These are phyloP conservation scores for Ardeotis arabs DNA, from an alignment of 2,113 vertebrate species.

Conservation along the genomic window DNA sequence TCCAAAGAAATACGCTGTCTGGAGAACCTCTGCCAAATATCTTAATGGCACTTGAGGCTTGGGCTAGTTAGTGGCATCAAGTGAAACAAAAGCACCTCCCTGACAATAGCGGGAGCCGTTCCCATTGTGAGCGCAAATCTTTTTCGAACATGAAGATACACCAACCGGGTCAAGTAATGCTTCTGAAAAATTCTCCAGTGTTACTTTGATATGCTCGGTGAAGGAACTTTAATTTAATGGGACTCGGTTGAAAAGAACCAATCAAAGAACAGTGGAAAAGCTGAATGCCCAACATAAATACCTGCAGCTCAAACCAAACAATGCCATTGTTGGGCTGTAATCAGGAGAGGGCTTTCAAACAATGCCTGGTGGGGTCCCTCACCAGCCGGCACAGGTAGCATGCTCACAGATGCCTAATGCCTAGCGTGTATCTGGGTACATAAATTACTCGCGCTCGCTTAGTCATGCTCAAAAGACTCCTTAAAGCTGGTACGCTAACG, in stretches of 20 bases:
- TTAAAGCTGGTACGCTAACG: neutral
- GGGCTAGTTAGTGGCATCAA: neutral
- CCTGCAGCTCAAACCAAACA: constrained; percentile 21
- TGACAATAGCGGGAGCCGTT: constrained; percentile 17
- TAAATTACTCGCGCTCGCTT: neutral
- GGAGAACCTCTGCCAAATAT: neutral
- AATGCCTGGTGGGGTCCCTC: neutral
- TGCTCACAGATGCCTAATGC: neutral
- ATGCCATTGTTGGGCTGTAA: constrained; percentile 27
- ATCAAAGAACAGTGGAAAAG: constrained; percentile 3
- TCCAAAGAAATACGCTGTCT: neutral
- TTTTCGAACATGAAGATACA: constrained; percentile 14
- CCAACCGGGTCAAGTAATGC: constrained; percentile 51
- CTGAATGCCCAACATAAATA: constrained; percentile 35
- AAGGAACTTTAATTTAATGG: constrained; percentile 45
- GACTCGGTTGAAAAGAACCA: constrained; percentile 39
- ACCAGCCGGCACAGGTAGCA: neutral
- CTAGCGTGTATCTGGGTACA: neutral
- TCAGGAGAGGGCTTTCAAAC: constrained; percentile 15
- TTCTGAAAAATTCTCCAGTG: constrained; percentile 23
- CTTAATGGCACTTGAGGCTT: neutral
- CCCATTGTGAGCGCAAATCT: neutral
- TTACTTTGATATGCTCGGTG: neutral
- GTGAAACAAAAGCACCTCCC: constrained; percentile 25
- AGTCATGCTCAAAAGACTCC: constrained; percentile 4